phyloP scores from a whole-genome alignment of 1,140 invertebrate species.

The Drosophila pallidifrons region DNA sequence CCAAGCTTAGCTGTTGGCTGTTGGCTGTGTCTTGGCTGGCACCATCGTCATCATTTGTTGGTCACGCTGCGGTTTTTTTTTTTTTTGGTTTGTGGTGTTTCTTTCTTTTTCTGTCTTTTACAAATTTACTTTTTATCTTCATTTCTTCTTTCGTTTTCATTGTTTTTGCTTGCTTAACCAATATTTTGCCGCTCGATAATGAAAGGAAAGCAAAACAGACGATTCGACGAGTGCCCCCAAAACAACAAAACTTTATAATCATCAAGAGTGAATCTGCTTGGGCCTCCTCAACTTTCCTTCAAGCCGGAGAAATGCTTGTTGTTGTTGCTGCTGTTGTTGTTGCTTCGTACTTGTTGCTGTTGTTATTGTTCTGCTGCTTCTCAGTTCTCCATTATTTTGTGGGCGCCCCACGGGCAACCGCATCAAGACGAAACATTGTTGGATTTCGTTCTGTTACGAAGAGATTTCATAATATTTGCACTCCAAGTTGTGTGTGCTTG shows the following conservation, averaged over 20 bases:
- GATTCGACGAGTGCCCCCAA: slow-evolving; percentile 52
- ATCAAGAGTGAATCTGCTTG: slow-evolving; percentile 79
- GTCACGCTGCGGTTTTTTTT: slow-evolving; percentile 70
- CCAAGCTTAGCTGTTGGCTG: slow-evolving; percentile 41
- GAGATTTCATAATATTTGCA: slow-evolving; percentile 79
- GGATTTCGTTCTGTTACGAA: slow-evolving; percentile 53
- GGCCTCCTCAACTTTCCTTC: slow-evolving; percentile 16
- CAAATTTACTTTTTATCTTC: slow-evolving; percentile 40
- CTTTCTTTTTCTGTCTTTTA: slow-evolving; percentile 7
- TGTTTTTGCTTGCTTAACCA: slow-evolving; percentile 78
- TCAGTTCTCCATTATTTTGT: slow-evolving; percentile 27
- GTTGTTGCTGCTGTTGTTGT: slow-evolving; percentile 33
- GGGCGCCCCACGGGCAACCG: slow-evolving; percentile 24
- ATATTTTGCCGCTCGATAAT: slow-evolving; percentile 80
- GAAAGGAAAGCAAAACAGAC: slow-evolving; percentile 77
- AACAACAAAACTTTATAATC: slow-evolving; percentile 76
- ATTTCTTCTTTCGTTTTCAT: slow-evolving; percentile 73
- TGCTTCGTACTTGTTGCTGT: slow-evolving; percentile 10
- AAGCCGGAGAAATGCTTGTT: slow-evolving; percentile 61
- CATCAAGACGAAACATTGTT: slow-evolving; percentile 22
- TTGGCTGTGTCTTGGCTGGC: slow-evolving; percentile 48
- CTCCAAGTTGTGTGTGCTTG: slow-evolving; percentile 24
- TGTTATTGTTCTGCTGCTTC: slow-evolving; percentile 17
- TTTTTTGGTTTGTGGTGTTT: neutral
- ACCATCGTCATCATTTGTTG: slow-evolving; percentile 70